Evolutionary conservation across 2,113 vertebrate genomes (phyloP).

Genomic region (Phylloscopus whistleri): DNA sequence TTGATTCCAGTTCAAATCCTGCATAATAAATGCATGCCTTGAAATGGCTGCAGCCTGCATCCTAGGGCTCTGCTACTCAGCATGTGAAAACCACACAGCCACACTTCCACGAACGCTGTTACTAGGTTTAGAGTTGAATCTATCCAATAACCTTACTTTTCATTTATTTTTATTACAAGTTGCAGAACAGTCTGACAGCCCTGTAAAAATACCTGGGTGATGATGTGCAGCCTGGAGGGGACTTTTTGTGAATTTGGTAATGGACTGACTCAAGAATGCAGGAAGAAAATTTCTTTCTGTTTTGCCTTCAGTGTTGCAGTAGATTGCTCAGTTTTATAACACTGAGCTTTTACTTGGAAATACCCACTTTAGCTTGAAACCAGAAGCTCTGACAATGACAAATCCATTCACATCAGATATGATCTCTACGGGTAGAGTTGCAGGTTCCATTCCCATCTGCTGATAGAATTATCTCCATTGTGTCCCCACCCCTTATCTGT

Average conservation of each 20-base stretch:
- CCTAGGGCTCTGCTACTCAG: not conserved
- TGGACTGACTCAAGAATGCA: not conserved
- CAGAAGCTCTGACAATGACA: slow-evolving; percentile 15
- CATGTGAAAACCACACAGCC: not conserved
- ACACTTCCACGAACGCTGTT: not conserved
- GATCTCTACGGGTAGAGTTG: not conserved
- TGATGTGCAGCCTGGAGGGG: not conserved
- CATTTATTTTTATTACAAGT: not conserved
- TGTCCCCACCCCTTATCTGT: slow-evolving; percentile 6
- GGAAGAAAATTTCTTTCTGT: not conserved
- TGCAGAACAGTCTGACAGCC: not conserved
- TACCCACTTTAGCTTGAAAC: not conserved
- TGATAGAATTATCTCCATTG: slow-evolving; percentile 15
- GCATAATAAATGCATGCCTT: not conserved
- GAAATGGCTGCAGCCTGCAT: not conserved
- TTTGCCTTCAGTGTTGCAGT: not conserved
- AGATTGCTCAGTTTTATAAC: not conserved
- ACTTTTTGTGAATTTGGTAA: not conserved
- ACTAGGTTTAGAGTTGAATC: not conserved
- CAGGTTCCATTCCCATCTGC: not conserved
- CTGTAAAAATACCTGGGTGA: not conserved
- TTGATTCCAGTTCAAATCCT: not conserved
- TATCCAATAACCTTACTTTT: not conserved
- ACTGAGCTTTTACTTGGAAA: not conserved
- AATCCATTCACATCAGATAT: not conserved